Evolutionary conservation across 2,113 vertebrate species (phyloP), one percentile per base, ranked within the genome.

Genomic region (Aleadryas rufinucha): DNA sequence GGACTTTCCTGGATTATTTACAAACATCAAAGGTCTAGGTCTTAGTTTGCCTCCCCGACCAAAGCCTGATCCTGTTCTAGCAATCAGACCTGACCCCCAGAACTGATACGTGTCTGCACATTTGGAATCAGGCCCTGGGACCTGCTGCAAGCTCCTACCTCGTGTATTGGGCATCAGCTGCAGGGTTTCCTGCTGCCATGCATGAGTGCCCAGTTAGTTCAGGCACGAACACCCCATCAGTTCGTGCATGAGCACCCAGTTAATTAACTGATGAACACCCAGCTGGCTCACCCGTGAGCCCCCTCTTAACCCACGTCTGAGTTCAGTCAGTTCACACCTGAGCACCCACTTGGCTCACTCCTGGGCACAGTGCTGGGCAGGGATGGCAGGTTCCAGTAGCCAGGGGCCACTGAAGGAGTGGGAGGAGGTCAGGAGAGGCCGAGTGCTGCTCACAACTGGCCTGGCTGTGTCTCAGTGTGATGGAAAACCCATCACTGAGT

Each of bases 381-480:
- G 23, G 11, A 28, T 7, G 26, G 47, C 60, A 87, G 81, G 17
- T 87, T 74, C 35, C 50, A 30, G 79, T 7, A 44, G 49, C 37
- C 41, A 76, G 18, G 20, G 50, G 28, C 28, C 35, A 31, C 24
- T 59, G 52, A 50, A 41, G 33, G 54, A 27, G 37, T 53, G 60
- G 71, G 26, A 77, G 56, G 52, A 49, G 64, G 31, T 21, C 82
- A 77, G 78, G 31, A 74, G 14, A 19, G 45, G 41, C 14, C 0
- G 0, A 27, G 16, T 56, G 28, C 79, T 84, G 71, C 24, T 53
- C 59, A 57, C 63, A 77, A 0, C 21, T 42, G 66, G 56, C 70
- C 30, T 12, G 6, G 49, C 11, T 12, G 0, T 21, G 42, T 35
- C 50, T 35, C 42, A 33, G 35, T 22, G 35, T 0, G 1, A 33